phyloP scores from a whole-genome alignment of 2,113 vertebrate species.

The Otis tarda region DNA sequence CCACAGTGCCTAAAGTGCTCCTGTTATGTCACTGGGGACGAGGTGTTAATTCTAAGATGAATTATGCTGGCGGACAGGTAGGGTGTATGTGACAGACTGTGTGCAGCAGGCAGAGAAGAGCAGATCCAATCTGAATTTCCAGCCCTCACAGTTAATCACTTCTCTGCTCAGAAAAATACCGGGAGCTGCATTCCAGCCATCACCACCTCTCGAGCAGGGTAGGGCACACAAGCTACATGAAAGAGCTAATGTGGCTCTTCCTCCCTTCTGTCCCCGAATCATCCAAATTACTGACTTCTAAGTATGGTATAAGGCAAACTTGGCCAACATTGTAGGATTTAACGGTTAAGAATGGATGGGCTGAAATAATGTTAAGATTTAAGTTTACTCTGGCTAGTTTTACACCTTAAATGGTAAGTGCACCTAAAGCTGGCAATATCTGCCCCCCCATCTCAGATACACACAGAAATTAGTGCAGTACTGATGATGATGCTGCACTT shows the following conservation, averaged over 20 bases:
- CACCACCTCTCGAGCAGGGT: not conserved
- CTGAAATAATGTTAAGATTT: not conserved
- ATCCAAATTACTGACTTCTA: not conserved
- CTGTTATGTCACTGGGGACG: not conserved
- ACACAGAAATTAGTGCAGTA: not conserved
- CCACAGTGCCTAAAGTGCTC: not conserved
- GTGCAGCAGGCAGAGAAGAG: not conserved
- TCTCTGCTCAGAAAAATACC: not conserved
- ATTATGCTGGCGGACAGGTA: not conserved
- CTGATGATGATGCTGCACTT: not conserved
- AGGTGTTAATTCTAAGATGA: not conserved
- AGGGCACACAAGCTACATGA: not conserved
- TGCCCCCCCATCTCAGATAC: not conserved
- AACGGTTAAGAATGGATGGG: not conserved
- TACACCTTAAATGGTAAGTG: not conserved
- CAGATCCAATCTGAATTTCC: not conserved
- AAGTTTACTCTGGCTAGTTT: not conserved
- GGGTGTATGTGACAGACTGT: not conserved
- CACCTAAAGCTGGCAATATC: not conserved
- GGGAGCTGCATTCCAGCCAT: not conserved
- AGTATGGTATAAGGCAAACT: not conserved
- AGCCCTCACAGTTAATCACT: not conserved
- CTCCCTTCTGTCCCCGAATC: not conserved
- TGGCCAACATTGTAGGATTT: fast-evolving
- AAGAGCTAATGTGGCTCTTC: not conserved